Evolutionary conservation across 2,113 vertebrate genomes (phyloP).

Genomic region (Callospermophilus lateralis): DNA sequence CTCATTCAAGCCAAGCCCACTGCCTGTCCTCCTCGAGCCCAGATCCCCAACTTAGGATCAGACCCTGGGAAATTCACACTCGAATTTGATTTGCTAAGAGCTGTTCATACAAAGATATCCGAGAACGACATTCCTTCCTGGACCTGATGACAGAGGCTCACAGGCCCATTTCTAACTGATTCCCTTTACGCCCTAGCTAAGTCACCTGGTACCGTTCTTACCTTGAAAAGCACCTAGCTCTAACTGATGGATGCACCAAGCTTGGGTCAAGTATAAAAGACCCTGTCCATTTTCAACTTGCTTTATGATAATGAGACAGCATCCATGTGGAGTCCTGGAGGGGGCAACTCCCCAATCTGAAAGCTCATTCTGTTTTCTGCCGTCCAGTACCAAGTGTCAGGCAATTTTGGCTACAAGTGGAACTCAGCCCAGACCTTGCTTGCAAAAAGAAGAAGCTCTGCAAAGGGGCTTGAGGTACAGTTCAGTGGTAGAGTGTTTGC

Average conservation of each 20-base stretch:
- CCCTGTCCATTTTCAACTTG: background rate
- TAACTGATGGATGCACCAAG: background rate
- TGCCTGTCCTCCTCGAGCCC: background rate
- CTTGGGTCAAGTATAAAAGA: background rate
- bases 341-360: too few relatives aligned
- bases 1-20: background rate
- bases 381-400: background rate
- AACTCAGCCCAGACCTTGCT: background rate
- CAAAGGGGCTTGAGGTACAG: too few relatives aligned
- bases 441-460: background rate
- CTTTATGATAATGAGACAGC: background rate
- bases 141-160: background rate
- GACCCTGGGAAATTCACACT: background rate
- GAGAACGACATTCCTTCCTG: background rate
- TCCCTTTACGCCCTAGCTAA: too few relatives aligned
- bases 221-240: background rate
- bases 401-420: accelerated
- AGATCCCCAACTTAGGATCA: background rate
- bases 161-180: background rate
- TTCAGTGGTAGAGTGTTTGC: too few relatives aligned
- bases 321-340: background rate
- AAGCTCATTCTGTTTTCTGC: background rate
- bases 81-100: background rate
- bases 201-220: background rate
- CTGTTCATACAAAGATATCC: background rate